These are phyloP conservation scores for Aulostomus chinensis DNA, from an alignment of 2,797 vertebrate genomes.

Conservation along the genomic window DNA sequence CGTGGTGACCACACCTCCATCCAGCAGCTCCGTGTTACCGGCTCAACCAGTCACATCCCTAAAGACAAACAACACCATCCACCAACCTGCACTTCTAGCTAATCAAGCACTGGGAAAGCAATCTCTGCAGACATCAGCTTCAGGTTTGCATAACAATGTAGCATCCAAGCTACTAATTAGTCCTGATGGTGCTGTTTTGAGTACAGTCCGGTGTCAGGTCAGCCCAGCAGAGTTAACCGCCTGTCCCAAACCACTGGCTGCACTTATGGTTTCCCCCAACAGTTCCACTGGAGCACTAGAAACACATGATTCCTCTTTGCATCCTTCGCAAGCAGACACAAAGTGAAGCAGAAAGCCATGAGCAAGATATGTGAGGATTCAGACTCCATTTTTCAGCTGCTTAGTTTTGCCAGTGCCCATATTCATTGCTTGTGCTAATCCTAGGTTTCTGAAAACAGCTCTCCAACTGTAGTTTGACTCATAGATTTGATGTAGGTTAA, in stretches of 20 bases:
- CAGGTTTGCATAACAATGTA: constrained; percentile 73
- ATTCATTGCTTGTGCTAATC: constrained; percentile 35
- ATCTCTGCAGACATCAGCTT: constrained; percentile 57
- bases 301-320: constrained; percentile 61
- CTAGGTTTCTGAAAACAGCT: constrained; percentile 34
- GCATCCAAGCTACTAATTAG: constrained; percentile 86
- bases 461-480: constrained; percentile 41
- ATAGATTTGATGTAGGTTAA: constrained; percentile 34
- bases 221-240: constrained; percentile 59
- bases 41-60: constrained; percentile 54
- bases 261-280: constrained; percentile 68
- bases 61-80: constrained; percentile 40
- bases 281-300: constrained; percentile 72
- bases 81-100: constrained; percentile 43
- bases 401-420: too few relatives aligned
- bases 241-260: constrained; percentile 47
- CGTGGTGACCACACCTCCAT: constrained; percentile 51
- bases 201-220: constrained; percentile 80
- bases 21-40: constrained; percentile 50
- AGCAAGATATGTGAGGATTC: constrained; percentile 28
- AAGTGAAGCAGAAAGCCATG: constrained; percentile 74
- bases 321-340: constrained; percentile 78
- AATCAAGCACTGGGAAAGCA: constrained; percentile 53
- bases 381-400: too few relatives aligned
- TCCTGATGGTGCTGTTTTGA: constrained; percentile 89